These are phyloP conservation scores for Monomorium pharaonis DNA, from an alignment of 1,140 invertebrate species.

Conservation along the genomic window DNA sequence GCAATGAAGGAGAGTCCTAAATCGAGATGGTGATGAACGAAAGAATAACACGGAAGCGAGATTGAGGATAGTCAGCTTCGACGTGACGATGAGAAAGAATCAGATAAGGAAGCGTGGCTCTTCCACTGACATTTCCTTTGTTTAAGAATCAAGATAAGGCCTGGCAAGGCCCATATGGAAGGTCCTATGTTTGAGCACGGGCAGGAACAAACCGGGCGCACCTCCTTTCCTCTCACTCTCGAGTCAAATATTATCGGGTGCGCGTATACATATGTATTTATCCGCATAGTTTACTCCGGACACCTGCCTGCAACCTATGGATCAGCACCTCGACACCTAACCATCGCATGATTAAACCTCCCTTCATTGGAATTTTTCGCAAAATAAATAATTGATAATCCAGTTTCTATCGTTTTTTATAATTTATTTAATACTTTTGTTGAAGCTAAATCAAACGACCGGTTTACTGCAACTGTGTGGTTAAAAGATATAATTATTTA, in stretches of 20 bases:
- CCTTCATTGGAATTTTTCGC: not conserved
- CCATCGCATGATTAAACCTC: not conserved
- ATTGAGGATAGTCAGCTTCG: not conserved
- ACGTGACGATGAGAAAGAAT: constrained; percentile 57
- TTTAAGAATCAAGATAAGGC: constrained; percentile 74
- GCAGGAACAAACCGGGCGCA: constrained; percentile 73
- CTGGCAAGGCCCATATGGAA: constrained; percentile 32
- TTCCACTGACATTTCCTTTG: constrained; percentile 66
- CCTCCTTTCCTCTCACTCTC: constrained; percentile 62
- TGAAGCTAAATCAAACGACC: not conserved
- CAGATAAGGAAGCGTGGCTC: constrained; percentile 68
- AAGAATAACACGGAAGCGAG: constrained; percentile 73
- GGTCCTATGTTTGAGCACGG: constrained; percentile 65
- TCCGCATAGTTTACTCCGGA: constrained; percentile 55
- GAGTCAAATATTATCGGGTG: constrained; percentile 69
- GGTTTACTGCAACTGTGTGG: not conserved
- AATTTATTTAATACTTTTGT: not conserved
- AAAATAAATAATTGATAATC: not conserved
- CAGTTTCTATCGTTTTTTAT: not conserved
- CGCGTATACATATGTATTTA: constrained; percentile 35
- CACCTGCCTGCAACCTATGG: constrained; percentile 46
- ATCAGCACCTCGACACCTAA: constrained; percentile 18
- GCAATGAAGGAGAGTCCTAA: not conserved
- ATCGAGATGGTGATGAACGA: not conserved
- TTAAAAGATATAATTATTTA: not conserved